Evolutionary conservation across 2,888 invertebrate species (phyloP), one percentile per base, ranked within the genome.

Genomic region (Neocrepidodera transversa): DNA sequence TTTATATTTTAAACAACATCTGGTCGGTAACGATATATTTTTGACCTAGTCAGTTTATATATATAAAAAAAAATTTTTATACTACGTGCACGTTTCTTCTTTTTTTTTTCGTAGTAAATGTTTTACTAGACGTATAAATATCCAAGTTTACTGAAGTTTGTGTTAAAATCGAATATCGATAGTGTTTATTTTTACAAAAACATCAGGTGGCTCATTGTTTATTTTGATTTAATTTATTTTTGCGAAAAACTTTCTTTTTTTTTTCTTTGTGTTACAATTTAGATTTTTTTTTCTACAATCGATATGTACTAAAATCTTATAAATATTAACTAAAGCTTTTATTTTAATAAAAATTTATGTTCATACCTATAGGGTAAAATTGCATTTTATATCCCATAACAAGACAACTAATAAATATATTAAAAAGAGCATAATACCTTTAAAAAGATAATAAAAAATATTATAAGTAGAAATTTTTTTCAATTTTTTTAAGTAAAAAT

Each of bases 221-320:
- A 61, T 64, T 64, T 64, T 60, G 58, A 53, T 63, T 63, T 58
- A 55, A 63, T 63, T 63, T 63, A 63, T 63, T 63, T 59, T 58
- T 38, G 63, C 62, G 55, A 45, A 50, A 45, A 54, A 60, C 58
- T 52, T n/a, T n/a, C n/a, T 55, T 60, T 58, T 51, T 50, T 57
- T 49, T 58, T 52, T 38, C 52, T 60, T 60, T 56, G 45, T 60
- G 51, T 40, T n/a, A n/a, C n/a, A n/a, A n/a, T n/a, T n/a, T n/a
- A n/a, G n/a, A n/a, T n/a, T n/a, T n/a, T n/a, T n/a, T n/a, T n/a
- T n/a, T n/a, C n/a, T n/a, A n/a, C n/a, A n/a, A n/a, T n/a, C n/a
- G n/a, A n/a, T n/a, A n/a, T n/a, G n/a, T n/a, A n/a, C n/a, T n/a
- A n/a, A n/a, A n/a, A n/a, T n/a, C n/a, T n/a, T n/a, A n/a, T n/a